Evolutionary conservation across 2,888 invertebrate species (phyloP).

Genomic region (Amblyjoppa proteus): DNA sequence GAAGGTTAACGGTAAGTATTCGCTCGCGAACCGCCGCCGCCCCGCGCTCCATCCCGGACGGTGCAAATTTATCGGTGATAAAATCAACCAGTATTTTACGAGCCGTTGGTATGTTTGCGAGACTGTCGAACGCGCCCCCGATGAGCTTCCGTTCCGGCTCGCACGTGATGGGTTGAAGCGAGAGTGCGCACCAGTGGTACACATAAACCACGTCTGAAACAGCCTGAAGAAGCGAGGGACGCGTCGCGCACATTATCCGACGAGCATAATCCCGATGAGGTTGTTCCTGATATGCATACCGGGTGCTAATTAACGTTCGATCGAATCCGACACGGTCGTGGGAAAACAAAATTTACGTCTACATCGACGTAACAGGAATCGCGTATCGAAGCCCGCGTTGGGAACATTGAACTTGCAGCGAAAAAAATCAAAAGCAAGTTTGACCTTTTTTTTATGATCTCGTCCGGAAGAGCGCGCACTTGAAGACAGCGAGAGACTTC

Average conservation of each 20-base stretch:
- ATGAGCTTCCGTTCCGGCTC: slow-evolving; percentile 66
- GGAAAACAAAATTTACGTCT: background rate
- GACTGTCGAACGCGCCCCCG: slow-evolving; percentile 63
- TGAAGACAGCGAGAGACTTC: background rate
- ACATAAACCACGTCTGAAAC: slow-evolving; percentile 23
- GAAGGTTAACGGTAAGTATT: slow-evolving; percentile 32
- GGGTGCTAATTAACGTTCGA: slow-evolving; percentile 33
- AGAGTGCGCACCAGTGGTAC: slow-evolving; percentile 29
- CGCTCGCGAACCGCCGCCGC: slow-evolving; percentile 40
- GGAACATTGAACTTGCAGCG: background rate
- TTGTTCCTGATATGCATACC: slow-evolving; percentile 35
- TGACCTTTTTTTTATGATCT: background rate
- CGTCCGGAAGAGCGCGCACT: background rate
- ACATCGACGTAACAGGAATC: background rate
- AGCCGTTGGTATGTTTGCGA: slow-evolving; percentile 74
- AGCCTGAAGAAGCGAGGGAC: slow-evolving; percentile 14
- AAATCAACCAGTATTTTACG: slow-evolving; percentile 81
- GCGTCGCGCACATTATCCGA: slow-evolving; percentile 15
- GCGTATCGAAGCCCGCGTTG: background rate
- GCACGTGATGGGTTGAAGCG: slow-evolving; percentile 63
- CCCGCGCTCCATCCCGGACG: slow-evolving; percentile 66
- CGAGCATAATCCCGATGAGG: background rate
- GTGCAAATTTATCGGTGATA: slow-evolving; percentile 81
- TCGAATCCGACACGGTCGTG: background rate
- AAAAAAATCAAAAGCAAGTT: background rate